These are phyloP conservation scores for Heliconius eleuchia DNA, from an alignment of 1,140 invertebrate species.

Conservation along the genomic window DNA sequence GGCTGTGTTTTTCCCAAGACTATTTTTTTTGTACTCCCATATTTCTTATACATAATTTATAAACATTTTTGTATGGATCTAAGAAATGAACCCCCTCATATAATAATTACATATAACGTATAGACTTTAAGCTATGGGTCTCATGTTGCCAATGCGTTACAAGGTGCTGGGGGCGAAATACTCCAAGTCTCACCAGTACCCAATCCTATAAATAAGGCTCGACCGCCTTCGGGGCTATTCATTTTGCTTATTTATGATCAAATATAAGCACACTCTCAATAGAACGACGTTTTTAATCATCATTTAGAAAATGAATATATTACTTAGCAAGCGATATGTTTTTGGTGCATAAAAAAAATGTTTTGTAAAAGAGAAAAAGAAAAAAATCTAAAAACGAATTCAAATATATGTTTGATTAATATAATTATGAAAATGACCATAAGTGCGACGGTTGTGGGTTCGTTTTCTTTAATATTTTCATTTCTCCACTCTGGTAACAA, in stretches of 20 bases:
- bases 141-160: slow-evolving; percentile 28
- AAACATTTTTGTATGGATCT: background rate
- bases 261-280: slow-evolving; percentile 20
- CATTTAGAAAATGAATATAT: background rate
- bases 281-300: background rate
- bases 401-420: too few relatives aligned
- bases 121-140: slow-evolving; percentile 17
- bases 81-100: background rate
- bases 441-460: too few relatives aligned
- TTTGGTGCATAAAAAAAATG: background rate
- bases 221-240: slow-evolving; percentile 25
- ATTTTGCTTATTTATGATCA: slow-evolving; percentile 29
- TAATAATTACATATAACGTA: background rate
- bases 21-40: background rate
- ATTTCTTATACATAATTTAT: background rate
- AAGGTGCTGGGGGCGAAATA: slow-evolving; percentile 29
- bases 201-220: slow-evolving; percentile 25
- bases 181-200: slow-evolving; percentile 23
- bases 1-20: too few relatives aligned
- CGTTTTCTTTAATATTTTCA: too few relatives aligned
- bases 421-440: too few relatives aligned
- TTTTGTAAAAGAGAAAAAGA: too few relatives aligned
- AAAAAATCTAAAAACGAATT: too few relatives aligned
- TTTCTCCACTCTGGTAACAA: too few relatives aligned
- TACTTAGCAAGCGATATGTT: background rate